Evolutionary conservation across 2,113 vertebrate species (phyloP), one percentile per base, ranked within the genome.

Genomic region (Furnarius figulus): DNA sequence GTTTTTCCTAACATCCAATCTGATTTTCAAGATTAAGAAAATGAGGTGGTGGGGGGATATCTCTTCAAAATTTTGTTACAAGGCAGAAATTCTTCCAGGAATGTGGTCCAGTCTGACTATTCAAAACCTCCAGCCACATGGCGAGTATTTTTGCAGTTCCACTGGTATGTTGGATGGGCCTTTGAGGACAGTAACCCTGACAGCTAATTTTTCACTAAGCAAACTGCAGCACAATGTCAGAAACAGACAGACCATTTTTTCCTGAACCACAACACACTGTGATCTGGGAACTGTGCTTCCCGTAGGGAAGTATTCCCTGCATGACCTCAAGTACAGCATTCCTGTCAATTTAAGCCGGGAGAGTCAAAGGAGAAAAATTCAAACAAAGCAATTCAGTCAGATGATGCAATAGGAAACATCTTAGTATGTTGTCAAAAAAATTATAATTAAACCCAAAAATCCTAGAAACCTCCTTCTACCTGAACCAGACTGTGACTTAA

Each of bases 31-130:
- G 10, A 65, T 40, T 68, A 39, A 83, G 14, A 53, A 65, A 72
- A 65, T 0, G 0, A 10, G 17, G 7, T 8, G 7, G 23, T 14
- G 8, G 16, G 19, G 5, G 6, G 8, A 4, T 16, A 2, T 18
- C 16, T 72, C 27, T 68, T 85, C 49, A 65, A 52, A 81, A 40
- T 31, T 42, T 1, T 37, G 13, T 39, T 58, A 42, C 8, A 23
- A 6, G 5, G 47, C 61, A 73, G 12, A 61, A 71, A 24, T 59
- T 62, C 21, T 59, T 23, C 50, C 42, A 80, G 50, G n/a, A 83
- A 66, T 28, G 53, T 13, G 5, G n/a, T 47, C 53, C 50, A 19
- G 21, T 9, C 25, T 58, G 27, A 35, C 8, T 87, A 11, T 35
- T 42, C 55, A 47, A 56, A 79, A 12, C 24, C 67, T n/a, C n/a